Percentiles rank a stretch among this genome's conserved stretches.
These are phyloP conservation scores for Crax fasciolata DNA, from an alignment of 2,797 vertebrate species.

Conservation along the genomic window DNA sequence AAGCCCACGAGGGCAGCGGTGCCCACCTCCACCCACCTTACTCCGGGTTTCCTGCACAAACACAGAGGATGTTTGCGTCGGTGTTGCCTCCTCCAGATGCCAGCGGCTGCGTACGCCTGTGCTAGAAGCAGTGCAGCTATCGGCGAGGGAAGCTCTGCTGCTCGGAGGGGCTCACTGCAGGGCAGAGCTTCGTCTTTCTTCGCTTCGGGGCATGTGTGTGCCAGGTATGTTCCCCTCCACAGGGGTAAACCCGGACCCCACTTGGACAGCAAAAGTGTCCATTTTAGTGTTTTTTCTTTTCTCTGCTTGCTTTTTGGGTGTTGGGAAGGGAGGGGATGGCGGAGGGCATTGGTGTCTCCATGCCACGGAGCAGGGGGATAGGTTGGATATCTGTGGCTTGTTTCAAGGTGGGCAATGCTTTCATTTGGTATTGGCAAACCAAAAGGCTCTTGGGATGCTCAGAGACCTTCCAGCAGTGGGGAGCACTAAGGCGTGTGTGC, in stretches of 20 bases:
- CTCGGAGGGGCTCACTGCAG: background rate
- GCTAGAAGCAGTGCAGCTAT: background rate
- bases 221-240: constrained; percentile 44
- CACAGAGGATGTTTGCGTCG: background rate
- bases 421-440: background rate
- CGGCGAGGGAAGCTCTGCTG: background rate
- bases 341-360: background rate
- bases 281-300: background rate
- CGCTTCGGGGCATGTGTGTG: background rate
- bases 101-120: background rate
- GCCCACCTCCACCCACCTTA: accelerated
- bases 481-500: background rate
- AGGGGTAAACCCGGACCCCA: background rate
- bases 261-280: accelerated
- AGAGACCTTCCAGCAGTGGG: background rate
- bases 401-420: background rate
- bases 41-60: background rate
- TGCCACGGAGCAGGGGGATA: background rate
- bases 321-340: background rate
- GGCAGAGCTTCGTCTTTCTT: background rate
- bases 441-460: background rate
- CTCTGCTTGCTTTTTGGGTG: background rate
- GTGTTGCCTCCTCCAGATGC: background rate
- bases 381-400: background rate
- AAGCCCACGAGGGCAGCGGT: background rate